These are phyloP conservation scores for Platichthys flesus DNA, from an alignment of 2,113 vertebrate genomes.

Conservation along the genomic window DNA sequence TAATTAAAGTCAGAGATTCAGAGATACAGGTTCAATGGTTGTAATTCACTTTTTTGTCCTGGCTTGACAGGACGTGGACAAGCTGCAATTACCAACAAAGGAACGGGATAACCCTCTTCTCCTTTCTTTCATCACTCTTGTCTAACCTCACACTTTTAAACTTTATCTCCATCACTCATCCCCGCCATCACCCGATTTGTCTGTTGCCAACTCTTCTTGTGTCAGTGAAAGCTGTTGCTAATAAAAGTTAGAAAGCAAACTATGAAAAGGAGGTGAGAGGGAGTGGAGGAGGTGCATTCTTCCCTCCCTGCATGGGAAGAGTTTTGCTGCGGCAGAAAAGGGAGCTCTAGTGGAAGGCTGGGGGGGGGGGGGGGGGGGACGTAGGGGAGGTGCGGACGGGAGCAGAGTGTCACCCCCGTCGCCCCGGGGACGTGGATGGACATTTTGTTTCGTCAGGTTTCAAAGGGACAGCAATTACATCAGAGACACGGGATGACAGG, in stretches of 20 bases:
- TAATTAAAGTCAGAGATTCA: slow-evolving; percentile 1
- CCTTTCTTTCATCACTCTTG: slow-evolving; percentile 10
- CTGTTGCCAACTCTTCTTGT: slow-evolving; percentile 64
- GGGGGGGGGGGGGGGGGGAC: slow-evolving; percentile 22
- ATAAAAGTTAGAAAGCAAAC: slow-evolving; percentile 79
- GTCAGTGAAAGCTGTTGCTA: slow-evolving; percentile 79
- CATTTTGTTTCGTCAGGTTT: slow-evolving; percentile 78
- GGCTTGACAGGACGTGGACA: slow-evolving; percentile 35
- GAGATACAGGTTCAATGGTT: background rate
- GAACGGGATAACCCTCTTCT: slow-evolving; percentile 24
- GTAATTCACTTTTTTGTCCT: slow-evolving; percentile 3
- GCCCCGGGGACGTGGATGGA: slow-evolving; percentile 68
- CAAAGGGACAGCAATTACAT: slow-evolving; percentile 80
- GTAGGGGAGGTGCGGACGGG: slow-evolving; percentile 54
- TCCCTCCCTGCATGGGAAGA: slow-evolving; percentile 66
- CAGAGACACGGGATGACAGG: slow-evolving; percentile 77
- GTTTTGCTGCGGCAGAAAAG: slow-evolving; percentile 39
- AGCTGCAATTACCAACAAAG: slow-evolving; percentile 29
- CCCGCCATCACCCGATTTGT: slow-evolving; percentile 14
- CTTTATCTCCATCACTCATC: slow-evolving; percentile 34
- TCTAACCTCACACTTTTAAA: slow-evolving; percentile 34
- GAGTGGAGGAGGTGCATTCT: slow-evolving; percentile 74
- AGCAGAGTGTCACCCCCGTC: slow-evolving; percentile 69
- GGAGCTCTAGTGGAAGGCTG: slow-evolving; percentile 38
- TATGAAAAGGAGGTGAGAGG: slow-evolving; percentile 75